Base-by-base conservation (phyloP, 2,113 vertebrate genomes). In the Brachypteracias leptosomus region DNA sequence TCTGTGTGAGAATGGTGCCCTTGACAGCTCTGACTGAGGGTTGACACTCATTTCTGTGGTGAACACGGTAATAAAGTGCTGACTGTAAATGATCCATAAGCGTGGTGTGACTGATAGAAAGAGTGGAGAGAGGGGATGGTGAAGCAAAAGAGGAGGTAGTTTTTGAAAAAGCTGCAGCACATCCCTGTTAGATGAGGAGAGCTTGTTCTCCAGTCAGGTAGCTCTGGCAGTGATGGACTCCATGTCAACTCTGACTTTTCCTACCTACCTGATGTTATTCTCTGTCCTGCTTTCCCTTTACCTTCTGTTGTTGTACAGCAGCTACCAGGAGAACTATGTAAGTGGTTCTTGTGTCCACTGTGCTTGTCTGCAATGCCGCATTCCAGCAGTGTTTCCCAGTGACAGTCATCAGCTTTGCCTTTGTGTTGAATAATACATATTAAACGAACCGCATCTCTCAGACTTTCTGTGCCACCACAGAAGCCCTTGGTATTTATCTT, bases 121-220 rank as follows among this genome's bases (percentile, higher is more conserved):
- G 17, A 57, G 19, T 2, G 2, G 29, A 55, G 25, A 55, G 29
- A 57, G 36, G 19, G 54, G 28, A 22, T 16, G 18, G 49, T 12
- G 13, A 5, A 31, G 49, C 47, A 38, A n/a, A 57, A 71, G 31
- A 71, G 35, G 72, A 63, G 57, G 35, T 49, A 3, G 11, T 28
- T 65, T 55, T 49, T 57, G 42, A 77, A 42, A 42, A 42, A 12
- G 25, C 52, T 73, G n/a, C n/a, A n/a, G n/a, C n/a, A n/a, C n/a
- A n/a, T n/a, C n/a, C n/a, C n/a, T n/a, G n/a, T n/a, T n/a, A 62
- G 55, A 25, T 1, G 0, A 61, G 61, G 0, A 61, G 61, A 70
- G 25, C 35, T 49, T 2, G 0, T 38, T 14, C 24, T 52, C 40
- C 8, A 16, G 40, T 42, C n/a, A 33, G 35, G 10, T 4, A 57